Percentiles rank a stretch among this genome's conserved stretches.
Conservation (phyloP, 2,797 vertebrate genomes). For the Tokudaia muenninki region DNA sequence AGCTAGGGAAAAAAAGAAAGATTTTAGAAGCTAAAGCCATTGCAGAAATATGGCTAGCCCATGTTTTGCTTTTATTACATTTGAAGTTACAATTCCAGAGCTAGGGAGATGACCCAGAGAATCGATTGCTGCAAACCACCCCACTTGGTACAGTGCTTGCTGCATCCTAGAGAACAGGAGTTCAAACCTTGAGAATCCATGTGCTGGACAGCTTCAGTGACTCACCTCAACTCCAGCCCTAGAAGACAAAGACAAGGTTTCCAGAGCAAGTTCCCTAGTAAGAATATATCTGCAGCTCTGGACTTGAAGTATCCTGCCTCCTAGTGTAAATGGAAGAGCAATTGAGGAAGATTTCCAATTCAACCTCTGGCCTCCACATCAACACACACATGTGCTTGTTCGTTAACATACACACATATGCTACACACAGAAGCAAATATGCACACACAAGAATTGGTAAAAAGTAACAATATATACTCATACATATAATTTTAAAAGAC, state of each 20-base stretch:
- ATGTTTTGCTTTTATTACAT: neutral
- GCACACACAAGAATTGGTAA: neutral
- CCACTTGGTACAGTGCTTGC: neutral
- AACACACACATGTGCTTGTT: neutral
- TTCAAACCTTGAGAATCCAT: neutral
- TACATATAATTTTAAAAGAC: too few relatives aligned
- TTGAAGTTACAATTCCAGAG: neutral
- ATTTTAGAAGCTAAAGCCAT: neutral
- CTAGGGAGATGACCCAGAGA: neutral
- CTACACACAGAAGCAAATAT: neutral
- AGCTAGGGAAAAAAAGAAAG: conserved; percentile 12
- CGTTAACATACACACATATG: neutral
- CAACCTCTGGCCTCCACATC: neutral
- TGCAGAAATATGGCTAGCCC: neutral
- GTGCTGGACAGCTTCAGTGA: neutral
- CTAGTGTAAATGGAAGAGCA: neutral
- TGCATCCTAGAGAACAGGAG: neutral
- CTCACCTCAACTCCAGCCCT: neutral
- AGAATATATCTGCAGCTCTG: neutral
- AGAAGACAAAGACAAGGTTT: neutral
- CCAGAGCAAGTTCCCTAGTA: neutral
- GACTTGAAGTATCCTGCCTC: neutral
- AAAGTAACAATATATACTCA: neutral
- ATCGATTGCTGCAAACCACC: neutral
- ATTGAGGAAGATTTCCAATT: neutral